These are phyloP conservation scores for Cyanistes caeruleus DNA, from an alignment of 2,113 vertebrate genomes.

Conservation along the genomic window DNA sequence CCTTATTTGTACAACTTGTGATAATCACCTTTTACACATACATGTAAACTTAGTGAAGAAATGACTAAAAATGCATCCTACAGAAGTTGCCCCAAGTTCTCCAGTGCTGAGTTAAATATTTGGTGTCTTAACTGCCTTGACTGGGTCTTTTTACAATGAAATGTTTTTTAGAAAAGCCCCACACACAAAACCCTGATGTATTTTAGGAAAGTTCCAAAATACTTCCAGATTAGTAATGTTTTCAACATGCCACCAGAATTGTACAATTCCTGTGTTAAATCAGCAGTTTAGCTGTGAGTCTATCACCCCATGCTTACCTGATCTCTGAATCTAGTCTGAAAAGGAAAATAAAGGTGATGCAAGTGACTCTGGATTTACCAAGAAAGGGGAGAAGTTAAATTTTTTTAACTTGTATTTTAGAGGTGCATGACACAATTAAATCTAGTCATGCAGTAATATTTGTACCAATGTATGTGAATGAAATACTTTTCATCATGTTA, in stretches of 20 bases:
- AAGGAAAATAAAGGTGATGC: neutral
- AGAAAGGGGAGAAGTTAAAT: neutral
- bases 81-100: neutral
- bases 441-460: neutral
- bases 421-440: neutral
- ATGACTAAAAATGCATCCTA: neutral
- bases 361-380: neutral
- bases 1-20: neutral
- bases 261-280: neutral
- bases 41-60: neutral
- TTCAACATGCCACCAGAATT: neutral
- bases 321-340: neutral
- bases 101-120: neutral
- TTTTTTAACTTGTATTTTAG: neutral
- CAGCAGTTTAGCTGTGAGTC: neutral
- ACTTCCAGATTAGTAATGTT: neutral
- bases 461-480: neutral
- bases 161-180: neutral
- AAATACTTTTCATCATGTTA: neutral
- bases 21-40: neutral
- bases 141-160: neutral
- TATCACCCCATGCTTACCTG: neutral
- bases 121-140: neutral
- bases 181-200: fast-evolving
- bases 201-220: neutral